Base-by-base conservation (phyloP, 2,797 vertebrate species). In the Columba guinea region DNA sequence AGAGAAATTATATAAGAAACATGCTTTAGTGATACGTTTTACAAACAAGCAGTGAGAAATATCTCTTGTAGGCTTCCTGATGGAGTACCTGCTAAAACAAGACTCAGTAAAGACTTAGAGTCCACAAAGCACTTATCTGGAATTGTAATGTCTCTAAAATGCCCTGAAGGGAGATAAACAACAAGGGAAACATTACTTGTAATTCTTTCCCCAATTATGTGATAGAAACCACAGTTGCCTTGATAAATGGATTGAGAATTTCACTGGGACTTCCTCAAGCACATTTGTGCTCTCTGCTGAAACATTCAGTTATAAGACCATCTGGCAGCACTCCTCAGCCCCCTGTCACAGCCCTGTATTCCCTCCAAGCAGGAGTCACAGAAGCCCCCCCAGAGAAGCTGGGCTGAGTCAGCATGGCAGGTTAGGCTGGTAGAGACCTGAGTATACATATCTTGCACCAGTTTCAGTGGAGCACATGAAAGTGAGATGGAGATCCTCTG, bases 311-410 rank as follows among this genome's bases (percentile, higher is more conserved):
- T 84, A 41, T 26, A 74, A 89, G 19, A 74, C 24, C 44, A 24
- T 75, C 28, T 60, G 0, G 0, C 32, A 90, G 10, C 6, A 68
- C 9, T 22, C 3, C 30, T 89, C 22, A 15, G 14, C 9, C 10
- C 17, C 17, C 14, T 48, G 18, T 37, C 41, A 28, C 1, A 7
- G 10, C 4, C 9, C 9, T 64, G 51, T 16, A 14, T 5, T 10
- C 3, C 15, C 27, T 74, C 28, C 48, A 37, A 22, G 46, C 1
- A 2, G 34, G 30, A 78, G 20, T 55, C 52, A 35, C 34, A 82
- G 51, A 59, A 65, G 4, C 3, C 32, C 7, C 7, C 27, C 83
- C 13, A 2, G 44, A 55, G 8, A 84, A 65, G 26, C 19, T 84
- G 65, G 34, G 14, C 5, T 77, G 22, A 87, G 35, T 76, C 35